phyloP scores from a whole-genome alignment of 2,113 vertebrate genomes.

The Anas platyrhynchos region DNA sequence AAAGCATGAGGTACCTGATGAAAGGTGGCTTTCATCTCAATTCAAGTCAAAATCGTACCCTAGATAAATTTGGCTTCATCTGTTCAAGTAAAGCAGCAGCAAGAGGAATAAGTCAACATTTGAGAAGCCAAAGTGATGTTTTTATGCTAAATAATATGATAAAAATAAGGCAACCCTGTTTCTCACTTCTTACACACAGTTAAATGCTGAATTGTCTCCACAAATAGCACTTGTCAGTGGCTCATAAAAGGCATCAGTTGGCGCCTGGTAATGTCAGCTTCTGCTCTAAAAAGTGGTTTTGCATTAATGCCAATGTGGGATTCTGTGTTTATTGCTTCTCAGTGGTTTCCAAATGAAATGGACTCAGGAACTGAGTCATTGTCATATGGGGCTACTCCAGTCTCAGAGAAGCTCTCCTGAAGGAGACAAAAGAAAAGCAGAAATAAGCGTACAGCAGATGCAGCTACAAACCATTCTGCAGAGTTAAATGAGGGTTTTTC shows the following conservation, averaged over 20 bases:
- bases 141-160: background rate
- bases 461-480: background rate
- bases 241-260: background rate
- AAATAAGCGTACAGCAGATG: background rate
- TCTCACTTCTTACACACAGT: background rate
- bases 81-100: background rate
- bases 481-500: background rate
- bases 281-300: background rate
- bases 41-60: background rate
- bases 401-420: background rate
- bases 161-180: background rate
- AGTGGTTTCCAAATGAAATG: constrained; percentile 4
- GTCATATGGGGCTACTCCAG: background rate
- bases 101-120: background rate
- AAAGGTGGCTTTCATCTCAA: background rate
- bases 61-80: background rate
- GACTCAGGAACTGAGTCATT: background rate
- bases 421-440: background rate
- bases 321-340: background rate
- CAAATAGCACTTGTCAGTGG: background rate
- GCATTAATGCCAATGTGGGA: background rate
- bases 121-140: background rate
- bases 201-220: background rate
- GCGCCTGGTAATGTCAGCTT: background rate
- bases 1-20: background rate